A percentile compares a stretch with the other conserved stretches of the same genome.
These are phyloP conservation scores for Lanius ludovicianus DNA, from an alignment of 2,113 vertebrate genomes.

Conservation along the genomic window DNA sequence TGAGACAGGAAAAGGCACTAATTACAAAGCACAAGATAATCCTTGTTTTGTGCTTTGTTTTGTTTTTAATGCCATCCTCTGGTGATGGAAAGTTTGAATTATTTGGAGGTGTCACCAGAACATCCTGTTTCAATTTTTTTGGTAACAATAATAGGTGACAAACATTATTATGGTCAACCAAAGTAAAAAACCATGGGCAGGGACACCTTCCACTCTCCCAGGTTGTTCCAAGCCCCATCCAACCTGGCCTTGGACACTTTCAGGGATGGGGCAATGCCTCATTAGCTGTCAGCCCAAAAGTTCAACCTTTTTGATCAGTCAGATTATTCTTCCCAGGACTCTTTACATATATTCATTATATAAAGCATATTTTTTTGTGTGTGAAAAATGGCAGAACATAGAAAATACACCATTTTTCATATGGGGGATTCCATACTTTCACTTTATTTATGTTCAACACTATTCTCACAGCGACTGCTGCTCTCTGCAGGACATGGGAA, in stretches of 20 bases:
- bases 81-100: not conserved
- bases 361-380: not conserved
- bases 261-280: not conserved
- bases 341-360: not conserved
- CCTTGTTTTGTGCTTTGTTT: not conserved
- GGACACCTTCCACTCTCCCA: not conserved
- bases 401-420: not conserved
- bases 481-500: not conserved
- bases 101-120: not conserved
- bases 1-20: not conserved
- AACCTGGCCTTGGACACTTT: not conserved
- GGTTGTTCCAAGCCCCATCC: not conserved
- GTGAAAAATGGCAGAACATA: not conserved
- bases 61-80: not conserved
- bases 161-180: not conserved
- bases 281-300: not conserved
- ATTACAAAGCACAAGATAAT: not conserved
- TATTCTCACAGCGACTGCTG: not conserved
- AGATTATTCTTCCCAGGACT: not conserved
- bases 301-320: not conserved
- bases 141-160: not conserved
- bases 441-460: not conserved
- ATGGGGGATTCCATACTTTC: fast-evolving
- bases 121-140: not conserved
- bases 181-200: not conserved